Percentiles rank a stretch among this genome's conserved stretches.
Conservation (phyloP, 1,140 invertebrate species). For the Zeugodacus cucurbitae region DNA sequence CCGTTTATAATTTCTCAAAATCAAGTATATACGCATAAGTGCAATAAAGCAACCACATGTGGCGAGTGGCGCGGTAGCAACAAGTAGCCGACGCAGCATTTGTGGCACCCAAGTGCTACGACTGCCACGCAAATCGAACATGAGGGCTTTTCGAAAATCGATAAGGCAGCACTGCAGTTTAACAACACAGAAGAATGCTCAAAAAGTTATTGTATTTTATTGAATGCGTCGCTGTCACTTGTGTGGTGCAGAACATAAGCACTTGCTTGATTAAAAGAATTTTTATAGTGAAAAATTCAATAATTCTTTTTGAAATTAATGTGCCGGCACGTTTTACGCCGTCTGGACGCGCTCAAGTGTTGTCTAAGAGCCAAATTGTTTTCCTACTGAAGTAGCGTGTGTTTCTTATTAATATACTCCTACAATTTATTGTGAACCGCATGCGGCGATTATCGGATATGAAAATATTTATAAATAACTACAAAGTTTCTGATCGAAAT, state of each 20-base stretch:
- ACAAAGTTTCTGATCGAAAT: background rate
- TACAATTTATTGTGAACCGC: background rate
- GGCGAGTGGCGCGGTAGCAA: background rate
- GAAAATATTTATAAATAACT: slow-evolving; percentile 7
- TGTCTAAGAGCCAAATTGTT: slow-evolving; percentile 14
- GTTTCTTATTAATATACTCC: background rate
- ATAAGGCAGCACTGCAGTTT: background rate
- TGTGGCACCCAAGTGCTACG: background rate
- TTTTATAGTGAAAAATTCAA: slow-evolving; percentile 29
- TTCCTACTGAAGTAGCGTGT: background rate
- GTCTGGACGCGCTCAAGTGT: background rate
- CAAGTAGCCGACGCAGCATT: background rate
- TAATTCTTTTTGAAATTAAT: background rate
- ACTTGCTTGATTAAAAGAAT: slow-evolving; percentile 5
- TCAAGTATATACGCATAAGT: background rate
- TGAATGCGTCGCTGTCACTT: slow-evolving; percentile 7
- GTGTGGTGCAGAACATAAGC: background rate
- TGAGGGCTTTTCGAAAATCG: background rate
- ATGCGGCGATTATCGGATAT: background rate
- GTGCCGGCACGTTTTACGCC: background rate
- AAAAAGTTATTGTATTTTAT: slow-evolving; percentile 6
- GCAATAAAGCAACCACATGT: slow-evolving; percentile 5
- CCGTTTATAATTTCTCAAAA: background rate
- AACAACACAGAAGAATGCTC: slow-evolving; percentile 22
- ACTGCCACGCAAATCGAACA: background rate